Evolutionary conservation across 2,797 vertebrate species (phyloP), one percentile per base, ranked within the genome.

Genomic region (Premnoplex brunnescens): DNA sequence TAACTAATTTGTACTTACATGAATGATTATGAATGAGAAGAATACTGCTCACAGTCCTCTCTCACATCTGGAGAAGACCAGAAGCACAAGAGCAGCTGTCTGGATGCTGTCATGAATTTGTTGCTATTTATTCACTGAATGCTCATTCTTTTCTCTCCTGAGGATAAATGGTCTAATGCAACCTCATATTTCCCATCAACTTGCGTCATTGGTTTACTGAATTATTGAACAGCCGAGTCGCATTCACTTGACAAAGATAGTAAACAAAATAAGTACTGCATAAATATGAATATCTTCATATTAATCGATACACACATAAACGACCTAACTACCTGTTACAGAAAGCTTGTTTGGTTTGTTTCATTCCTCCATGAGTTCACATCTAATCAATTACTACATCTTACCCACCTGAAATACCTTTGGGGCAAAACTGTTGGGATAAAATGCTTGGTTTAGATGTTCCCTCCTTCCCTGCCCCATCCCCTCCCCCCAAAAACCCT

Each of bases 141-240:
- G 55, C 63, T 88, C 77, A 85, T 81, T 74, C 55, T 89, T 95
- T 88, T 74, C 56, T 93, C 59, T 80, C 76, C 44, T 84, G 91
- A 93, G 94, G 88, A 91, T 80, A 86, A 96, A 96, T 81, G 67
- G 30, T 77, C 55, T 89, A 69, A 86, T 16, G 49, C 62, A 77
- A 93, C 55, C 91, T 94, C 91, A 87, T 69, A 73, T 91, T 96
- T 95, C 86, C 79, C 90, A 93, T 77, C 92, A 89, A 74, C 81
- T 86, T 95, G 88, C 59, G 48, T 77, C 88, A 94, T 11, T 90
- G 90, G 39, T 85, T 95, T 66, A 93, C 56, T 86, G 85, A 92
- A 69, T 95, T 93, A 95, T 59, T 97, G 95, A 96, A 87, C 76
- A 93, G 81, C 73, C 63, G 88, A 94, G 96, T 79, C 83, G 52